Conservation (phyloP, 2,888 invertebrate species). For the Drosophila prolongata region DNA sequence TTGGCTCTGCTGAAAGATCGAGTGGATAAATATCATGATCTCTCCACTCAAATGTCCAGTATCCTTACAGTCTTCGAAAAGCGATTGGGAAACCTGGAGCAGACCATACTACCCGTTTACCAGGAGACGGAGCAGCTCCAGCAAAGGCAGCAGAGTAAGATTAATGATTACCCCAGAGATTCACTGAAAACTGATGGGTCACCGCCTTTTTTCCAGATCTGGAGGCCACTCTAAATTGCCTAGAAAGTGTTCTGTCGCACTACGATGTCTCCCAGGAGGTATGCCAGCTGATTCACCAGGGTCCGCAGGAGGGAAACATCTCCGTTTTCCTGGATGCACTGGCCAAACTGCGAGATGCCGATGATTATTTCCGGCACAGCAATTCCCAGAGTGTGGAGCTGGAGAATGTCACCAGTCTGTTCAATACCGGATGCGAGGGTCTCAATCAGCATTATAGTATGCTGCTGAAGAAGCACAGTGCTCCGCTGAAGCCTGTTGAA, state of each 20-base stretch:
- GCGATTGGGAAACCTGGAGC: constrained; percentile 93
- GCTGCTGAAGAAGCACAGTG: constrained; percentile 92
- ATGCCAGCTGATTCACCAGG: constrained; percentile 93
- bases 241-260: constrained; percentile 97
- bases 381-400: constrained; percentile 97
- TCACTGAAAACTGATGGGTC: not conserved
- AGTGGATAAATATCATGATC: constrained; percentile 91
- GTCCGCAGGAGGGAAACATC: constrained; percentile 89
- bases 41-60: constrained; percentile 93
- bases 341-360: constrained; percentile 93
- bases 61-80: constrained; percentile 97
- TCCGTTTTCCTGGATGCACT: constrained; percentile 89
- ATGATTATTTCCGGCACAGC: constrained; percentile 95
- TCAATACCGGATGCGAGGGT: constrained; percentile 93
- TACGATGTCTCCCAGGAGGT: constrained; percentile 98
- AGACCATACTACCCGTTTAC: constrained; percentile 97
- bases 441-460: constrained; percentile 95
- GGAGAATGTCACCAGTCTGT: constrained; percentile 92
- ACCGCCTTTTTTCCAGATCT: constrained; percentile 88
- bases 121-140: constrained; percentile 97
- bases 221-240: constrained; percentile 92
- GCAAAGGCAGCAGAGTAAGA: constrained; percentile 94
- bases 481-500: constrained; percentile 91
- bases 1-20: constrained; percentile 90
- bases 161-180: not conserved